These are phyloP conservation scores for Tor tambroides DNA, from an alignment of 2,113 vertebrate species.

Conservation along the genomic window DNA sequence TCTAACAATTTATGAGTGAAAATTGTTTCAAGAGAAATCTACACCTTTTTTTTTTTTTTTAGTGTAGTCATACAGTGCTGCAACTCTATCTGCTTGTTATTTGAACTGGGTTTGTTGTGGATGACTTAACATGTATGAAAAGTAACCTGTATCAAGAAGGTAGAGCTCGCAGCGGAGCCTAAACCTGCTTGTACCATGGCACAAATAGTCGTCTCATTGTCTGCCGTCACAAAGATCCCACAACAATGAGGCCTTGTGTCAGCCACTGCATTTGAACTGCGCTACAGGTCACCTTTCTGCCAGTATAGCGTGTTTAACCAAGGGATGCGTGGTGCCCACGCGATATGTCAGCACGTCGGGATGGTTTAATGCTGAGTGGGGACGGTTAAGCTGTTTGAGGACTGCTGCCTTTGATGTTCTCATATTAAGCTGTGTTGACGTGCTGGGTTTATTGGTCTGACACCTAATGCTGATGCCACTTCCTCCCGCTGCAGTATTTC, in stretches of 20 bases:
- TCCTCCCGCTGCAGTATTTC: constrained; percentile 48
- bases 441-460: constrained; percentile 63
- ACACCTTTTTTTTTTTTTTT: not conserved
- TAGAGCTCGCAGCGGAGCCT: not conserved
- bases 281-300: constrained; percentile 39
- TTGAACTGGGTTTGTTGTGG: constrained; percentile 57
- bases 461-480: constrained; percentile 62
- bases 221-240: not conserved
- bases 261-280: not conserved
- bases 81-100: constrained; percentile 67
- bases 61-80: constrained; percentile 40
- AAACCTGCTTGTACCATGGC: not conserved
- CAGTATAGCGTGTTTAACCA: not conserved
- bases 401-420: constrained; percentile 54
- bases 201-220: not conserved
- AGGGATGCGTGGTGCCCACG: not conserved
- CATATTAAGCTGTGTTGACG: constrained; percentile 68
- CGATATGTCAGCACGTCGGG: not conserved
- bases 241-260: constrained; percentile 44
- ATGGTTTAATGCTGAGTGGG: constrained; percentile 53
- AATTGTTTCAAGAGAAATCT: not conserved
- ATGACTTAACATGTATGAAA: constrained; percentile 51
- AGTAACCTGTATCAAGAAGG: constrained; percentile 18
- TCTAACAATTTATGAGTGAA: not conserved
- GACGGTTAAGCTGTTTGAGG: constrained; percentile 40